Percentiles rank a stretch among this genome's conserved stretches.
Evolutionary conservation across 2,888 invertebrate genomes (phyloP).

Genomic region (Epinotia brunnichana): DNA sequence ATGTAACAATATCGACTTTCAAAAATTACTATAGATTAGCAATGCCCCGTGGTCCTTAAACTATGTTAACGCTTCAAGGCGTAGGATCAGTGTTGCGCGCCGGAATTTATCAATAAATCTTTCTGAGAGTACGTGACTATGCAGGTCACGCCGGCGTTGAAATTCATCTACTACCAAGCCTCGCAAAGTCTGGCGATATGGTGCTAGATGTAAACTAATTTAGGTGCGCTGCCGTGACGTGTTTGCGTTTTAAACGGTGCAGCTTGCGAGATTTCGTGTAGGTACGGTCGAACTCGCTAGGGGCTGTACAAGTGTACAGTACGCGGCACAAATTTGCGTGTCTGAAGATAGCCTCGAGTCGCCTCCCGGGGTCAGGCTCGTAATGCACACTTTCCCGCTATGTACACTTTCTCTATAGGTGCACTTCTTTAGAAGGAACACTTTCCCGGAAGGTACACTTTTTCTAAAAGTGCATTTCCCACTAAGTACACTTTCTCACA

Average conservation of each 20-base stretch:
- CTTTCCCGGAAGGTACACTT: no score
- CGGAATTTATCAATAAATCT: constrained; percentile 40
- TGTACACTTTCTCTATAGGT: no score
- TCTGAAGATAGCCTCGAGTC: no score
- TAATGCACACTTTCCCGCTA: no score
- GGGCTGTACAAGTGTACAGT: no score
- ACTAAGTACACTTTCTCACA: no score
- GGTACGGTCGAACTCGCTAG: no score
- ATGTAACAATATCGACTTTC: no score
- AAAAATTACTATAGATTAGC: background rate
- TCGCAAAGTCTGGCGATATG: background rate
- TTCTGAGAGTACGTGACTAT: constrained; percentile 3
- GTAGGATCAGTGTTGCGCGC: background rate
- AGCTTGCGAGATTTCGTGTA: background rate
- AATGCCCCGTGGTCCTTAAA: background rate
- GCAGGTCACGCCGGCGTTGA: background rate
- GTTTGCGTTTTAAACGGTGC: background rate
- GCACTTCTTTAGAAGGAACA: no score
- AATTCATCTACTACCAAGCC: background rate
- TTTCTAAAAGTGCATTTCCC: no score
- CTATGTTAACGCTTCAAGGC: background rate
- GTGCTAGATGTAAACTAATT: constrained; percentile 7
- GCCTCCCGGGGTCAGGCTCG: no score
- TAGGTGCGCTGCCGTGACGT: background rate
- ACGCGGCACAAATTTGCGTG: no score